Percentiles rank a stretch among this genome's conserved stretches.
These are phyloP conservation scores for Capreolus pygargus DNA, from an alignment of 2,113 vertebrate genomes.

Conservation along the genomic window DNA sequence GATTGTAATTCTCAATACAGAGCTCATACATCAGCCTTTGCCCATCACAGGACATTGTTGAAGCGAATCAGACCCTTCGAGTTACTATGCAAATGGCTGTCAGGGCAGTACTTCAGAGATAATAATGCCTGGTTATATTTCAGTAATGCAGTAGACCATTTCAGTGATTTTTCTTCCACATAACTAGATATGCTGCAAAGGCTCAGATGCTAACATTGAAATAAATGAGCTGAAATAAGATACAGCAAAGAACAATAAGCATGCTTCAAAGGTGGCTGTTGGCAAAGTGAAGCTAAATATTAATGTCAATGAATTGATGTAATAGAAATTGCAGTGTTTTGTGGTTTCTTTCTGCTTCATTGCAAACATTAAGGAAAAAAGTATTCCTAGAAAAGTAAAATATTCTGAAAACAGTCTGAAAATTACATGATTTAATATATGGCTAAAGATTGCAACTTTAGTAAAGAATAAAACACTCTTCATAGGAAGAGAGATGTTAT, in stretches of 20 bases:
- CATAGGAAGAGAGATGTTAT: neutral
- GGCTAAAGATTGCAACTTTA: neutral
- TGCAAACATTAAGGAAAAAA: neutral
- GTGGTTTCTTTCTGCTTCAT: neutral
- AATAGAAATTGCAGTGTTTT: constrained; percentile 6
- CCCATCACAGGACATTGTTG: neutral
- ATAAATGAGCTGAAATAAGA: constrained; percentile 38
- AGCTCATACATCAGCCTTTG: neutral
- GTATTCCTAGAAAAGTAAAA: constrained; percentile 4
- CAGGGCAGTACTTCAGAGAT: neutral
- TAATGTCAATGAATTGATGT: constrained; percentile 31
- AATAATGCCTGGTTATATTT: constrained; percentile 23
- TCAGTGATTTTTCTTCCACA: neutral
- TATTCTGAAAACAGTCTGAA: constrained; percentile 32
- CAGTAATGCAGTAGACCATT: neutral
- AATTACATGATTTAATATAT: neutral
- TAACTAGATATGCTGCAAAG: neutral
- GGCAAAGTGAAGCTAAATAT: constrained; percentile 41
- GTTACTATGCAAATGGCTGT: neutral
- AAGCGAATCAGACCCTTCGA: neutral
- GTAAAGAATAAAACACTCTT: neutral
- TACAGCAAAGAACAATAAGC: constrained; percentile 3
- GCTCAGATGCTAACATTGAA: neutral
- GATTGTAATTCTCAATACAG: neutral
- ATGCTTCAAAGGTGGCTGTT: constrained; percentile 32